A percentile compares a stretch with the other conserved stretches of the same genome.
These are phyloP conservation scores for Caenorhabditis sp. DNA, from an alignment of 2,888 invertebrate species.

Conservation along the genomic window DNA sequence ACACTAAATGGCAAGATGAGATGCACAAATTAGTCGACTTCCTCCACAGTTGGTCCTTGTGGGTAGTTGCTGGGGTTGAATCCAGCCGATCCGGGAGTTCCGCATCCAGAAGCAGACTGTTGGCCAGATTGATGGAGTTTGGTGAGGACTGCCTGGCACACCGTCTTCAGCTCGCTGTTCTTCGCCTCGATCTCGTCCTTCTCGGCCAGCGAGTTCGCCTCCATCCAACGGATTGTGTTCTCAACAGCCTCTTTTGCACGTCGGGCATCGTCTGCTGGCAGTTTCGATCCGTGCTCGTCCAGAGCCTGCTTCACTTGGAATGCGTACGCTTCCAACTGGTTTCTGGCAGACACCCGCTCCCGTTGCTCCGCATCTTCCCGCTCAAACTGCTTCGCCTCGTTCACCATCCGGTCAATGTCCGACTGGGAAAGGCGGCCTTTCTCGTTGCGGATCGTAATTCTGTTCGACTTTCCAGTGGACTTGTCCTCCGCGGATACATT, in stretches of 20 bases:
- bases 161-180: conserved; percentile 68
- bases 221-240: background rate
- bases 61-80: conserved; percentile 29
- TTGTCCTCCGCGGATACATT: conserved; percentile 77
- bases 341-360: conserved; percentile 86
- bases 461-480: conserved; percentile 75
- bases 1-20: background rate
- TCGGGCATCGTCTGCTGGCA: background rate
- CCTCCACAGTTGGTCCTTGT: conserved; percentile 75
- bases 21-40: conserved; percentile 69
- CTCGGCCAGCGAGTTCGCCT: background rate
- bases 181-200: conserved; percentile 70
- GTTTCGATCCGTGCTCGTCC: background rate
- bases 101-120: conserved; percentile 25
- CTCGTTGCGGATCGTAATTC: conserved; percentile 76
- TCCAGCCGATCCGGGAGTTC: conserved; percentile 14
- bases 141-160: conserved; percentile 68
- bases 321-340: conserved; percentile 89
- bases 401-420: conserved; percentile 89
- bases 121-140: conserved; percentile 64
- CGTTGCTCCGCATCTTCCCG: conserved; percentile 82
- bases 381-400: conserved; percentile 92
- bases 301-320: conserved; percentile 31
- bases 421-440: conserved; percentile 91
- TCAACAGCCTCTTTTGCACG: background rate